Evolutionary conservation across 2,888 invertebrate genomes (phyloP), one percentile per base, ranked within the genome.

Genomic region (Ecdyonurus torrentis): DNA sequence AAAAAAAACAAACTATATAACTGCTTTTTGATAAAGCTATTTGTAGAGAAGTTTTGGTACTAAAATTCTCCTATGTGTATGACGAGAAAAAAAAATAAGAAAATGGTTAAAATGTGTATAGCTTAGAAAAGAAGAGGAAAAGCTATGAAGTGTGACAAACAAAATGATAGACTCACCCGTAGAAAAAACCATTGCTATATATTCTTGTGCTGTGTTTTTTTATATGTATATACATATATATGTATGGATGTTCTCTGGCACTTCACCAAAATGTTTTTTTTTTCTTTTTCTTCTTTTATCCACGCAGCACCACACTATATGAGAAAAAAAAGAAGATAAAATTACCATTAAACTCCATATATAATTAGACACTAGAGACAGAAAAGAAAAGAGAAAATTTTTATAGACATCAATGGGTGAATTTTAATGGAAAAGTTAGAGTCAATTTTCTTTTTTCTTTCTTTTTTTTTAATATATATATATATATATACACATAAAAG

Each of bases 121-220:
- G n/a, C n/a, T n/a, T n/a, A n/a, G n/a, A 15, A 37, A 37, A 37
- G 37, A 15, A 5, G 37, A 15, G 37, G 5, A 15, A 7, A 22
- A 10, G 10, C n/a, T 55, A 55, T 55, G 55, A 55, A 55, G 55
- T 55, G 55, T 55, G 55, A 55, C 55, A 55, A 55, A 55, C 55
- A 55, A 55, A 55, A 55, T 55, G 55, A 55, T 55, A 22, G 55
- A 55, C 55, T 55, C 55, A 55, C 55, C 55, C 55, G 15, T 10
- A 37, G 37, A 37, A 37, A 37, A 37, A 37, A 37, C n/a, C 37
- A 37, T 37, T 15, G 5, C 37, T 37, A 37, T 37, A 37, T 37
- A 10, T 37, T 37, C 37, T 37, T 5, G n/a, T n/a, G n/a, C n/a
- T n/a, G n/a, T n/a, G n/a, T n/a, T n/a, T n/a, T n/a, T n/a, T n/a